A percentile compares a stretch with the other conserved stretches of the same genome.
Conservation (phyloP, 2,113 vertebrate species). For the Guaruba guarouba region DNA sequence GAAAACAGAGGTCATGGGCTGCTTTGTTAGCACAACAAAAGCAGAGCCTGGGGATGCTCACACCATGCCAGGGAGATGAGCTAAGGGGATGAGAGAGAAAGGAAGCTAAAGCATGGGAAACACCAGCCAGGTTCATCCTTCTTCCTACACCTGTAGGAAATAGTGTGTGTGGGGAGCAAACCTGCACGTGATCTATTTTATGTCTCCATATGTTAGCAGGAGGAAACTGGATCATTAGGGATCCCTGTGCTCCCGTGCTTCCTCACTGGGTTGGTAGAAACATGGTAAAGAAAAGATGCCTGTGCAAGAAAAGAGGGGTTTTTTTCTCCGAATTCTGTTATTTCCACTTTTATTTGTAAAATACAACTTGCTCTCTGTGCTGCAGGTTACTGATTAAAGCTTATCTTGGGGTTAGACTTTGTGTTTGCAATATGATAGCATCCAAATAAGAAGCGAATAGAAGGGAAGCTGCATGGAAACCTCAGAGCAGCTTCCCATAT, state of each 20-base stretch:
- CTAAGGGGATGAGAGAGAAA: not conserved
- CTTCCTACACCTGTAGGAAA: not conserved
- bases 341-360: not conserved
- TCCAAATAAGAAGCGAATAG: not conserved
- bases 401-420: not conserved
- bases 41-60: not conserved
- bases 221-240: not conserved
- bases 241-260: not conserved
- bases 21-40: not conserved
- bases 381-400: not conserved
- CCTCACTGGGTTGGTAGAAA: not conserved
- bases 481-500: not conserved
- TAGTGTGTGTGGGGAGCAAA: not conserved
- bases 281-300: not conserved
- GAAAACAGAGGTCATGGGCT: not conserved
- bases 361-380: not conserved
- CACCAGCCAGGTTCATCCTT: not conserved
- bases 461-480: not conserved
- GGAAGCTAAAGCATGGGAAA: not conserved
- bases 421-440: not conserved
- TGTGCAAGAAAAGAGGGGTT: not conserved
- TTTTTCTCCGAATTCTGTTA: not conserved
- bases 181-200: rapidly evolving
- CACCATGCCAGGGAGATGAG: not conserved
- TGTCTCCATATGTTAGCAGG: not conserved